Evolutionary conservation across 2,797 vertebrate species (phyloP).

Genomic region (Alcedo atthis): DNA sequence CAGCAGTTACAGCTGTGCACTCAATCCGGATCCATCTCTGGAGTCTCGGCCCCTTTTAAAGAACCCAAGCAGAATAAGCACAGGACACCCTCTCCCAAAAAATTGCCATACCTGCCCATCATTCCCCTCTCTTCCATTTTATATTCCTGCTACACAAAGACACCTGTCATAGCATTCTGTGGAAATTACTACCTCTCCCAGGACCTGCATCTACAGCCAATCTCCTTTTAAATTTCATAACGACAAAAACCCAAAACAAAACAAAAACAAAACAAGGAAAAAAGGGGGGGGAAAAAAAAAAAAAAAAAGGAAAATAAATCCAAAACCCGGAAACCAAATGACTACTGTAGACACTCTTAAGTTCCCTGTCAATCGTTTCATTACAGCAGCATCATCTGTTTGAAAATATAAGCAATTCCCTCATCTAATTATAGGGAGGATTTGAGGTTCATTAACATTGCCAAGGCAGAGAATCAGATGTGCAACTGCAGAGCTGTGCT

Average conservation of each 20-base stretch:
- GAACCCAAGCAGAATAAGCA: constrained; percentile 88
- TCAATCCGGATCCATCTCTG: constrained; percentile 97
- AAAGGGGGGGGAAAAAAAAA: neutral
- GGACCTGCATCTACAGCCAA: constrained; percentile 78
- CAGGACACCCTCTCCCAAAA: constrained; percentile 84
- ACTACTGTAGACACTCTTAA: constrained; percentile 86
- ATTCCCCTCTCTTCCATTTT: constrained; percentile 82
- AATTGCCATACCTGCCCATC: constrained; percentile 85
- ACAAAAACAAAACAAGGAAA: neutral
- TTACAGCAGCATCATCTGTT: constrained; percentile 99
- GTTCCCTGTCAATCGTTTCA: constrained; percentile 92
- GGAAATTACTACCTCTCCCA: constrained; percentile 80
- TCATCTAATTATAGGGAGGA: constrained; percentile 99
- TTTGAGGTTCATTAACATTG: constrained; percentile 99
- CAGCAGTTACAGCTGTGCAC: constrained; percentile 99
- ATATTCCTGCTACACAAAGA: constrained; percentile 82
- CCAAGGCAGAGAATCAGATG: constrained; percentile 92
- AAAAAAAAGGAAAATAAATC: too few species aligned
- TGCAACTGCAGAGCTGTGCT: constrained; percentile 88
- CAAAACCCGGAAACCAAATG: constrained; percentile 77
- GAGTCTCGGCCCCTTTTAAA: constrained; percentile 94
- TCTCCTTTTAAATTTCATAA: constrained; percentile 69
- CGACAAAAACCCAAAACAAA: constrained; percentile 45
- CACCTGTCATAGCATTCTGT: constrained; percentile 83
- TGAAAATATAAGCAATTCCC: constrained; percentile 99